Evolutionary conservation across 2,113 vertebrate genomes (phyloP).

Genomic region (Chlorodrepanis virens): DNA sequence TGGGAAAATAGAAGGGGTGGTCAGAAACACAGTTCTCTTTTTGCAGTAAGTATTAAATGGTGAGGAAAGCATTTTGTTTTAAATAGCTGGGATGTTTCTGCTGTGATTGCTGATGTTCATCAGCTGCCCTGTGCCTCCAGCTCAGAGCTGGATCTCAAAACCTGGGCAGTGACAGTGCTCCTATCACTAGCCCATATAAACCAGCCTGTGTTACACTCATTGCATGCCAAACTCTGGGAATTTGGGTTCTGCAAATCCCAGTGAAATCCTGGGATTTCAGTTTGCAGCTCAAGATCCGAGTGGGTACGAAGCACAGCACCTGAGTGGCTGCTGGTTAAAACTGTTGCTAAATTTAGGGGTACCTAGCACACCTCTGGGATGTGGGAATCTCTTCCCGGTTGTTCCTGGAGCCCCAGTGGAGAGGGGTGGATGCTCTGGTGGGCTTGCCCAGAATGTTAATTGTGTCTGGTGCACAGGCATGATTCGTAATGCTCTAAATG

Average conservation of each 20-base stretch:
- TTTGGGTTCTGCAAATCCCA: background rate
- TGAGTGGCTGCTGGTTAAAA: background rate
- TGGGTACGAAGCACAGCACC: background rate
- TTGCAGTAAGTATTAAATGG: background rate
- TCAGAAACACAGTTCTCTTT: constrained; percentile 8
- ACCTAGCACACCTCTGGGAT: background rate
- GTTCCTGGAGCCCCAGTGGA: background rate
- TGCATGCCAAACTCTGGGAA: background rate
- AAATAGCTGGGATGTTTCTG: background rate
- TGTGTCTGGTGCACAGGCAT: background rate
- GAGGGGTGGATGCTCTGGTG: background rate
- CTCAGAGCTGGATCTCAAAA: background rate
- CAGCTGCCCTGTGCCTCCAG: background rate
- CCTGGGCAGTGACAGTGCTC: accelerated
- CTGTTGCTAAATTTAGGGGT: background rate
- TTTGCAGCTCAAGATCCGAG: background rate
- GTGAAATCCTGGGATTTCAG: background rate
- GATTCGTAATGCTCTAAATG: background rate
- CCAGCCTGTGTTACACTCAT: accelerated
- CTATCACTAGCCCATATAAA: accelerated
- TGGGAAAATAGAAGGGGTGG: background rate
- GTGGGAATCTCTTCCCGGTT: background rate
- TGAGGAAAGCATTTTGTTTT: background rate
- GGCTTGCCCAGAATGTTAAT: constrained; percentile 10
- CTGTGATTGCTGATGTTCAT: background rate